A percentile compares a stretch with the other conserved stretches of the same genome.
Conservation (phyloP, 1,140 invertebrate genomes). For the Agrilus planipennis region DNA sequence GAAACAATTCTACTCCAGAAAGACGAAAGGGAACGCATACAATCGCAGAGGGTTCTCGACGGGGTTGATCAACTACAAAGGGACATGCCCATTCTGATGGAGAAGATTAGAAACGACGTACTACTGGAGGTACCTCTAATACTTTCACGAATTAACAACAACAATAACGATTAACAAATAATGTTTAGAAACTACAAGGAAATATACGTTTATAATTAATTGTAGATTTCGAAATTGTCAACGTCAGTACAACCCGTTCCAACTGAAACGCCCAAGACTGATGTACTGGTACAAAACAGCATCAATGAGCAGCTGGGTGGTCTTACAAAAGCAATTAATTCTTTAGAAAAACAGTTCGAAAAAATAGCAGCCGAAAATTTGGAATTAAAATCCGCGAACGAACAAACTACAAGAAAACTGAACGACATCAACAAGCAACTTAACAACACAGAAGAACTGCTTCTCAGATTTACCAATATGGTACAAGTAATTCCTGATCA, state of each 20-base stretch:
- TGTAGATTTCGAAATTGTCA: background rate
- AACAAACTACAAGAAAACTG: slow-evolving; percentile 2
- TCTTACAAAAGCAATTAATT: slow-evolving; percentile 41
- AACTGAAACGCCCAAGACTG: slow-evolving; percentile 22
- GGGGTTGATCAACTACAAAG: slow-evolving; percentile 51
- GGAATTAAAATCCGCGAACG: slow-evolving; percentile 2
- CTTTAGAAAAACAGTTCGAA: slow-evolving; percentile 39
- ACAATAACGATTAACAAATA: background rate
- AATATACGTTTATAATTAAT: background rate
- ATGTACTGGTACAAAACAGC: slow-evolving; percentile 32
- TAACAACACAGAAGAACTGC: background rate
- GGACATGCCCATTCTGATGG: slow-evolving; percentile 42
- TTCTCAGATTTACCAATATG: slow-evolving; percentile 17
- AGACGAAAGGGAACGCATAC: slow-evolving; percentile 53
- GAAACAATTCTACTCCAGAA: slow-evolving; percentile 56
- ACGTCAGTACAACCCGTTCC: slow-evolving; percentile 11
- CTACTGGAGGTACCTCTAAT: slow-evolving; percentile 13
- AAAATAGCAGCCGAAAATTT: slow-evolving; percentile 23
- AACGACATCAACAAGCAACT: background rate
- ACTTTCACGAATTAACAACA: background rate
- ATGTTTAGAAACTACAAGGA: background rate
- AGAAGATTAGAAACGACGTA: slow-evolving; percentile 25
- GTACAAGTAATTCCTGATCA: slow-evolving; percentile 37
- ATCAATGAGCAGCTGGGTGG: slow-evolving; percentile 46
- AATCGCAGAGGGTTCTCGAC: slow-evolving; percentile 55